These are phyloP conservation scores for Phorcus lineatus DNA, from an alignment of 2,888 invertebrate genomes.

Conservation along the genomic window DNA sequence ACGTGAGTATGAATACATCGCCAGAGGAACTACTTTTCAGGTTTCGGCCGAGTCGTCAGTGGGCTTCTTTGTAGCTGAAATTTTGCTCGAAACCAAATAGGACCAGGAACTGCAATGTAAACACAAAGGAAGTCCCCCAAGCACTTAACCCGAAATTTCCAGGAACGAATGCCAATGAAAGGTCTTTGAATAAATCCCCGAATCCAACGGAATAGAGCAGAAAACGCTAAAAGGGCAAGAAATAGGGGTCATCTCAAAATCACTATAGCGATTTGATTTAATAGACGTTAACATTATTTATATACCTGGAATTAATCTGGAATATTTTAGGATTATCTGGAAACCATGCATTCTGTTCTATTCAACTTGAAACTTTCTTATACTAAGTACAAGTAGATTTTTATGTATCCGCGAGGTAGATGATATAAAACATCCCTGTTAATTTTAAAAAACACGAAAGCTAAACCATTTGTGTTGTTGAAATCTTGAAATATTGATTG, in stretches of 20 bases:
- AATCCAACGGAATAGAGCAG: not conserved
- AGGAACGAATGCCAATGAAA: constrained; percentile 11
- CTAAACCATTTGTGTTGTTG: no score
- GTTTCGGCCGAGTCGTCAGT: not conserved
- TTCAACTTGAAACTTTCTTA: no score
- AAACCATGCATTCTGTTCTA: no score
- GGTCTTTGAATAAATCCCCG: constrained; percentile 11
- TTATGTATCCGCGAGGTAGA: no score
- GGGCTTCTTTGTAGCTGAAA: constrained; percentile 20
- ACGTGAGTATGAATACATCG: constrained; percentile 20
- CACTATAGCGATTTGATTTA: not conserved
- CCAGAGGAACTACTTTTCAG: constrained; percentile 22
- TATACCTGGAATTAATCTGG: no score
- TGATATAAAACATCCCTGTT: no score
- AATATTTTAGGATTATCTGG: no score
- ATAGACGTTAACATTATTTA: no score
- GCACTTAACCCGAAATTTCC: constrained; percentile 18
- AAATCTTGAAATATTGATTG: no score
- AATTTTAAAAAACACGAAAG: no score
- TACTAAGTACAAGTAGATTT: no score
- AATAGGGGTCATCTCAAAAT: constrained; percentile 9
- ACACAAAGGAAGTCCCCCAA: constrained; percentile 18
- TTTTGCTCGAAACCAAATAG: constrained; percentile 12
- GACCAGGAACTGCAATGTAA: constrained; percentile 1
- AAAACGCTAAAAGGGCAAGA: not conserved